phyloP scores from a whole-genome alignment of 2,888 invertebrate genomes.

The Tiphia femorata region DNA sequence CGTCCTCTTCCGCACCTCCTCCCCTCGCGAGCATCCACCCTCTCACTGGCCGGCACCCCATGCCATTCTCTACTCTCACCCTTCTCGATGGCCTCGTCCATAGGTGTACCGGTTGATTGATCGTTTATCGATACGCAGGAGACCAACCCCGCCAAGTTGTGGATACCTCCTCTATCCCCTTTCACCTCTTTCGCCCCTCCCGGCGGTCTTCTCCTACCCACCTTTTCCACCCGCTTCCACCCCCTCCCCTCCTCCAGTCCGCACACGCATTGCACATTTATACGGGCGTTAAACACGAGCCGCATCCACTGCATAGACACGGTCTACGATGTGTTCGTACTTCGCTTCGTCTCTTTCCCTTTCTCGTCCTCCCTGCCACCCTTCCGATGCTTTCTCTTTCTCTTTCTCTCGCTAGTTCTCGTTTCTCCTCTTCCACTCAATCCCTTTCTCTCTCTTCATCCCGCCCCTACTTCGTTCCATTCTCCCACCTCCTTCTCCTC shows the following conservation, averaged over 20 bases:
- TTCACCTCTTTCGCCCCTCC: background rate
- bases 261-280: slow-evolving; percentile 58
- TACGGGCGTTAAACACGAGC: slow-evolving; percentile 58
- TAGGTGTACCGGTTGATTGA: slow-evolving; percentile 62
- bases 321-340: slow-evolving; percentile 31
- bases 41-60: slow-evolving; percentile 22
- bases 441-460: background rate
- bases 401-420: slow-evolving; percentile 11
- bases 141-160: slow-evolving; percentile 44
- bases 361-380: slow-evolving; percentile 23
- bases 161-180: slow-evolving; percentile 36
- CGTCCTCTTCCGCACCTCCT: slow-evolving; percentile 23
- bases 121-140: slow-evolving; percentile 63
- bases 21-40: slow-evolving; percentile 37
- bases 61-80: slow-evolving; percentile 31
- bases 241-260: slow-evolving; percentile 12
- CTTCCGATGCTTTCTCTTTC: slow-evolving; percentile 6
- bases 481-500: slow-evolving; percentile 13
- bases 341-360: slow-evolving; percentile 22
- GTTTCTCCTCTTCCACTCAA: background rate
- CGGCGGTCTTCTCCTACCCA: too few species aligned
- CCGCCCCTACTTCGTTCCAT: slow-evolving; percentile 11
- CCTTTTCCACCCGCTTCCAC: background rate
- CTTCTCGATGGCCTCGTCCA: slow-evolving; percentile 45
- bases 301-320: slow-evolving; percentile 47